phyloP scores from a whole-genome alignment of 2,113 vertebrate species.

The Mystacornis crossleyi region DNA sequence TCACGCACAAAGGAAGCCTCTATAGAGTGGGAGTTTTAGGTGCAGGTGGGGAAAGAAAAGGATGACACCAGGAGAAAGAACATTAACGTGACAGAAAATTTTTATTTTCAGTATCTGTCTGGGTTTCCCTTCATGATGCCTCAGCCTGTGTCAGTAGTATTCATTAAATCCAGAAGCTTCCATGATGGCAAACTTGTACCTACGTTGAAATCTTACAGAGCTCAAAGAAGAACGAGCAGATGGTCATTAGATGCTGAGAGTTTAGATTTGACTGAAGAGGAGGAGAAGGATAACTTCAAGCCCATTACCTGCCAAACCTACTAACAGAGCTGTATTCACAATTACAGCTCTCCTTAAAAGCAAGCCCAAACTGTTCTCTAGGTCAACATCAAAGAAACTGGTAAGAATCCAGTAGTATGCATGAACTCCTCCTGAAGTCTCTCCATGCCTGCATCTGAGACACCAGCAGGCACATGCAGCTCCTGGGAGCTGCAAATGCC shows the following conservation, averaged over 20 bases:
- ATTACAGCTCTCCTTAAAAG: neutral
- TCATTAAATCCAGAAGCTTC: neutral
- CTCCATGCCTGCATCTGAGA: neutral
- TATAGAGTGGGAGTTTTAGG: neutral
- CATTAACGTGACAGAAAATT: neutral
- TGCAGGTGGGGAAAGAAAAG: neutral
- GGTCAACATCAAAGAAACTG: neutral
- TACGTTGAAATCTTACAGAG: neutral
- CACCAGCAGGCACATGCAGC: neutral
- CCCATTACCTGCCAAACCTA: neutral
- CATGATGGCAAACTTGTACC: neutral
- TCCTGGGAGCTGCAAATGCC: neutral
- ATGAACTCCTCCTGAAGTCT: neutral
- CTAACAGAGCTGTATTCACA: neutral
- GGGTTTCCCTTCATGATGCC: neutral
- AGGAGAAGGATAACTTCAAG: neutral
- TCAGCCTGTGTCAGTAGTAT: neutral
- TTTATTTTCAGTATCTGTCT: neutral
- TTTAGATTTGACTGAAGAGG: neutral
- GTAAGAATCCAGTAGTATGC: neutral
- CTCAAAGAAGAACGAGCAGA: neutral
- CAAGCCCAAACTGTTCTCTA: neutral
- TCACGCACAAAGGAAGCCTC: neutral
- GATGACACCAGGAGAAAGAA: neutral
- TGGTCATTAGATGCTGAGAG: neutral